Conservation (phyloP, 2,888 invertebrate species). For the Pinctada fucata region DNA sequence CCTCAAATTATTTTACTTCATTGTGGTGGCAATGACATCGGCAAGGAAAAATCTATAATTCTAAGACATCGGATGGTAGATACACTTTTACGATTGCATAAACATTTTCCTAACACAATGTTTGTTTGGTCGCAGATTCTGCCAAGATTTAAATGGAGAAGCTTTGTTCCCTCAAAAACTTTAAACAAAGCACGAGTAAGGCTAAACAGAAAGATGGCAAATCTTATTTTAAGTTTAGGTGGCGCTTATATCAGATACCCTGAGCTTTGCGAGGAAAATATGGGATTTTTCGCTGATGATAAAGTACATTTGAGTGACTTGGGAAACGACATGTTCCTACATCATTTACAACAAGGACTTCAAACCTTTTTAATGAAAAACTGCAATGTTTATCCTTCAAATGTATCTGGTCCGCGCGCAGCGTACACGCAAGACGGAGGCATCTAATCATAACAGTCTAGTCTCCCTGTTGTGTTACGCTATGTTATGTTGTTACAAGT, state of each 20-base stretch:
- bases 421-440: too few relatives aligned
- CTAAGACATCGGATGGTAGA: not conserved
- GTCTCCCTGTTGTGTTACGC: too few relatives aligned
- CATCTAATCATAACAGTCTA: too few relatives aligned
- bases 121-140: slow-evolving; percentile 12
- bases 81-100: not conserved
- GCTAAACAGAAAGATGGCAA: not conserved
- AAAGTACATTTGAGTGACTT: not conserved
- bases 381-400: too few relatives aligned
- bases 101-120: not conserved
- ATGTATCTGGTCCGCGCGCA: too few relatives aligned
- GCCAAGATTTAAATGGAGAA: slow-evolving; percentile 1
- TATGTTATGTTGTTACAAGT: too few relatives aligned
- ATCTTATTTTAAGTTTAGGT: not conserved
- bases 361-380: not conserved
- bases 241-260: slow-evolving; percentile 12
- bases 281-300: not conserved
- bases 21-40: slow-evolving; percentile 2
- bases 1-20: slow-evolving; percentile 3
- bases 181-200: not conserved
- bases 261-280: not conserved
- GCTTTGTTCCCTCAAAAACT: not conserved
- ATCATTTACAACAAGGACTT: not conserved
- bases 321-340: not conserved
- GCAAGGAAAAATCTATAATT: not conserved